Evolutionary conservation across 2,888 invertebrate genomes (phyloP), one percentile per base, ranked within the genome.

Genomic region (Cephus nigrinus): DNA sequence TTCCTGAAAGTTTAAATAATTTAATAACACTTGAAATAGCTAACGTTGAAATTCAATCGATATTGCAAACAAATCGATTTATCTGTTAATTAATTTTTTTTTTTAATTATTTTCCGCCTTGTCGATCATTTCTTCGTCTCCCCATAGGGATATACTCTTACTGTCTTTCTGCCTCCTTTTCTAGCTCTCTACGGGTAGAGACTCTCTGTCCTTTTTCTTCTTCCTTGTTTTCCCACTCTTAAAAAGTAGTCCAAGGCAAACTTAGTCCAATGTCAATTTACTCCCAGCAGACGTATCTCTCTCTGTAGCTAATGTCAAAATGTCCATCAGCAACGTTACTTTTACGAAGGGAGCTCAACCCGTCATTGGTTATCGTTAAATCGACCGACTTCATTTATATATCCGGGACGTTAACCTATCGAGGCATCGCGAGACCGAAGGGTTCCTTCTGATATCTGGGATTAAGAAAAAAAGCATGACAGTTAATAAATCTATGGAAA

Each of bases 211-310:
- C 40, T 75, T 76, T 69, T 69, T 36, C 73, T 72, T 73, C 71
- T 79, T 74, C 74, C 74, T 73, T 73, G 15, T 55, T 74, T 79
- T 82, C 80, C 80, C 84, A 55, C 55, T 23, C 23, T 84, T 86
- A 86, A 89, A 88, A 87, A 88, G 83, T 79, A 84, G 85, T 85
- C 83, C 85, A 85, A 87, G 86, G 85, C 86, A 87, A 89, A 89
- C 87, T 89, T 88, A 81, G 85, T 86, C 84, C 86, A 84, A 84
- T 88, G 88, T 88, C 88, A 88, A 89, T 89, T 89, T 88, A 86
- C 87, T 87, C 84, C 84, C 82, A 83, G 88, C 85, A 88, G 88
- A 87, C 88, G 83, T 88, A 88, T 87, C 89, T 88, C 87, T 85
- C 84, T 84, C 84, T 23, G 15, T 55, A 23, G 23, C 9, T 2